Evolutionary conservation across 2,888 invertebrate species (phyloP).

Genomic region (Noctua fimbriata): DNA sequence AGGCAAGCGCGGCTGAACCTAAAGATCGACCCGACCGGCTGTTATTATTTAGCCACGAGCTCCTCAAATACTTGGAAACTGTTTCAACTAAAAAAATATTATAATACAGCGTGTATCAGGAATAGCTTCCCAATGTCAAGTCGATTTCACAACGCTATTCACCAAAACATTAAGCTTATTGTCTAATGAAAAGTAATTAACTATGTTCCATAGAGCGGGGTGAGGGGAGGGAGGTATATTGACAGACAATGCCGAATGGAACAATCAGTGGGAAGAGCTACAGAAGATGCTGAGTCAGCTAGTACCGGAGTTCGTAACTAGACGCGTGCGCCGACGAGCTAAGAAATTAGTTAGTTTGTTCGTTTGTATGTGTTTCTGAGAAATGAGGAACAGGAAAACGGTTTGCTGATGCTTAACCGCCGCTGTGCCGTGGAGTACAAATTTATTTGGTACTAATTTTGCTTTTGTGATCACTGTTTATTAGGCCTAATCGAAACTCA

Average conservation of each 20-base stretch:
- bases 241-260: slow-evolving; percentile 88
- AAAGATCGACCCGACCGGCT: no score
- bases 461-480: not conserved
- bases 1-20: no score
- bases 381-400: slow-evolving; percentile 15
- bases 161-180: slow-evolving; percentile 78
- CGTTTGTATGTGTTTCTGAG: slow-evolving; percentile 28
- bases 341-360: slow-evolving; percentile 48
- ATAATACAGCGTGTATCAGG: not conserved
- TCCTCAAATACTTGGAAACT: not conserved
- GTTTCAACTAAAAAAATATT: not conserved
- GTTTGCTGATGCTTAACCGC: not conserved
- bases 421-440: not conserved
- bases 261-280: slow-evolving; percentile 88
- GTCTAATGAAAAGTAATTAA: slow-evolving; percentile 90
- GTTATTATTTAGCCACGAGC: no score
- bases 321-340: slow-evolving; percentile 73
- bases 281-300: slow-evolving; percentile 89
- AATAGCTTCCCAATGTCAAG: not conserved
- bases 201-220: slow-evolving; percentile 68
- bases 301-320: slow-evolving; percentile 81
- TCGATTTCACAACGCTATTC: slow-evolving; percentile 62
- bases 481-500: not conserved
- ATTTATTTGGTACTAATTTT: not conserved
- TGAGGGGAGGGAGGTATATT: slow-evolving; percentile 73